Conservation (phyloP, 2,888 invertebrate species). For the Epiblema foenella region DNA sequence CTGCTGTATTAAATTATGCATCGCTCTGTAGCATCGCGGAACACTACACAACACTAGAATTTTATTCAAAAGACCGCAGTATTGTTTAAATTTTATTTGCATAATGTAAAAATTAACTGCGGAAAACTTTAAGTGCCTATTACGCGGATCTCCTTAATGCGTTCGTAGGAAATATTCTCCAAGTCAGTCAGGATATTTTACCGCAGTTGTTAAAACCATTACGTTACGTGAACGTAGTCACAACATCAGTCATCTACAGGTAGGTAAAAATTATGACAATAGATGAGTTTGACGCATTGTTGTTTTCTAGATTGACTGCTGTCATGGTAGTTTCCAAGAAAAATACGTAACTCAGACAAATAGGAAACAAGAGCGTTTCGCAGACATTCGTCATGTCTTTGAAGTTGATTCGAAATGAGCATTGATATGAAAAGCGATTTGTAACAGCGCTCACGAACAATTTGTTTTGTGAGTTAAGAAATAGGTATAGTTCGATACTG, state of each 20-base stretch:
- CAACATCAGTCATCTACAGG: background rate
- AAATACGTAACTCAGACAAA: constrained; percentile 17
- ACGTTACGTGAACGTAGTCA: constrained; percentile 9
- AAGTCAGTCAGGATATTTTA: background rate
- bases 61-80: constrained; percentile 5
- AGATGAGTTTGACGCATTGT: constrained; percentile 3
- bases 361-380: constrained; percentile 2
- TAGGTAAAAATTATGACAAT: constrained; percentile 5
- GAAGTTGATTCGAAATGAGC: constrained; percentile 18
- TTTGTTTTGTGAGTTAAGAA: constrained; percentile 3
- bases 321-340: constrained; percentile 31
- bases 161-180: constrained; percentile 10
- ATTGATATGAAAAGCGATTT: constrained; percentile 26
- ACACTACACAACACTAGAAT: no score
- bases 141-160: constrained; percentile 14
- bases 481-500: constrained; percentile 3
- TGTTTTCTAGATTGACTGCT: background rate
- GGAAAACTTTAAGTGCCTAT: constrained; percentile 5
- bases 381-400: constrained; percentile 21
- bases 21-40: background rate
- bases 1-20: background rate
- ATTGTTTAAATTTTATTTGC: constrained; percentile 22
- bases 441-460: constrained; percentile 7
- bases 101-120: constrained; percentile 18
- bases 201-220: constrained; percentile 30